phyloP scores from a whole-genome alignment of 2,113 vertebrate species.

The Vidua chalybeata region DNA sequence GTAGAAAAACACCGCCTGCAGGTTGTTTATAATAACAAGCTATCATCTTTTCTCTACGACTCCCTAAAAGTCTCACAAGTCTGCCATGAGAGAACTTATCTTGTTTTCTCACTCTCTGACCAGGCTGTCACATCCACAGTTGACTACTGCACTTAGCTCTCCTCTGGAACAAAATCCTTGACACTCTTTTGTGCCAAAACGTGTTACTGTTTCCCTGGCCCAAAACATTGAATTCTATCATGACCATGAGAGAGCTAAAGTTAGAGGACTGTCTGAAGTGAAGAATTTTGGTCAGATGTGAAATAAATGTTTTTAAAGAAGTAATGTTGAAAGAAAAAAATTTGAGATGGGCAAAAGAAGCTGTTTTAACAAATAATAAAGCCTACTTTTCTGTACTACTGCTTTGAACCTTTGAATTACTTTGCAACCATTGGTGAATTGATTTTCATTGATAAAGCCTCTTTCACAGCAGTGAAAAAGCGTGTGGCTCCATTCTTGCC shows the following conservation, averaged over 20 bases:
- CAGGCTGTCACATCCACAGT: background rate
- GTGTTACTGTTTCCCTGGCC: background rate
- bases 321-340: background rate
- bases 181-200: background rate
- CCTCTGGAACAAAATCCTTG: background rate
- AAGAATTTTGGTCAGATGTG: background rate
- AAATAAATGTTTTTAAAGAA: background rate
- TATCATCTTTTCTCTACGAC: no score
- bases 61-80: no score
- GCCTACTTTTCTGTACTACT: background rate
- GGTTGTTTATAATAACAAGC: no score
- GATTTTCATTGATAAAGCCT: background rate
- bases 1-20: no score
- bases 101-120: no score
- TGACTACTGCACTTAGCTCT: background rate
- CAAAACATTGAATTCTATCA: background rate
- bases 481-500: fast-evolving
- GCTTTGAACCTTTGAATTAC: background rate
- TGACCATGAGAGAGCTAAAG: background rate
- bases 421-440: background rate
- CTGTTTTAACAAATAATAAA: background rate
- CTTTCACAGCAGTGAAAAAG: background rate
- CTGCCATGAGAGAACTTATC: no score
- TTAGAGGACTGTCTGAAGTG: background rate
- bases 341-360: background rate